phyloP scores from a whole-genome alignment of 2,797 vertebrate species.

The Phrynocephalus forsythii region DNA sequence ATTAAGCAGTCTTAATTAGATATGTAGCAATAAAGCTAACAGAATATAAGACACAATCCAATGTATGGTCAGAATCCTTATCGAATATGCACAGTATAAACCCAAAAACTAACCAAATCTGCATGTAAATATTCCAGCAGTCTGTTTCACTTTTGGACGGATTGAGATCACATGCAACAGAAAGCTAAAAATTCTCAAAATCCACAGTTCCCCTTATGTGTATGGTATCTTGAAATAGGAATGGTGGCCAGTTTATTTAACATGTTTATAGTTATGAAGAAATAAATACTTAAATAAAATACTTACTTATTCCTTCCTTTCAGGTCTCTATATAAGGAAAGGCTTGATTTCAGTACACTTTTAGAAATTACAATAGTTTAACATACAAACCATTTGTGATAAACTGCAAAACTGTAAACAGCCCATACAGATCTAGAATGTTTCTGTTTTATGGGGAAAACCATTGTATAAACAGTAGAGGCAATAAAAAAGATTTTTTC shows the following conservation, averaged over 20 bases:
- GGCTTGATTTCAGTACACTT: not conserved
- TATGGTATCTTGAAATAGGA: not conserved
- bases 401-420: constrained; percentile 11
- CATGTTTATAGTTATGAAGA: not conserved
- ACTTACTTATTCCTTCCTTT: not conserved
- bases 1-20: not conserved
- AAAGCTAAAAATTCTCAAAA: no score
- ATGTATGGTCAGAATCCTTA: no score
- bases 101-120: no score
- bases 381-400: constrained; percentile 25
- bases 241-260: not conserved
- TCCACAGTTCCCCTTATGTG: not conserved
- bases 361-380: constrained; percentile 18
- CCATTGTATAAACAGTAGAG: not conserved
- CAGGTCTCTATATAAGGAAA: not conserved
- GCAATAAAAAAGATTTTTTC: constrained; percentile 7
- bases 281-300: not conserved
- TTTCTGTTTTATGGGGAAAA: constrained; percentile 6
- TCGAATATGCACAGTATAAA: no score
- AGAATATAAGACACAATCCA: not conserved
- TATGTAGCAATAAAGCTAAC: not conserved
- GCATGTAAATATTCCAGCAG: no score
- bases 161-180: no score
- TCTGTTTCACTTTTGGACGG: no score
- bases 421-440: not conserved